phyloP scores from a whole-genome alignment of 2,113 vertebrate genomes.

The Oceanodroma tethys region DNA sequence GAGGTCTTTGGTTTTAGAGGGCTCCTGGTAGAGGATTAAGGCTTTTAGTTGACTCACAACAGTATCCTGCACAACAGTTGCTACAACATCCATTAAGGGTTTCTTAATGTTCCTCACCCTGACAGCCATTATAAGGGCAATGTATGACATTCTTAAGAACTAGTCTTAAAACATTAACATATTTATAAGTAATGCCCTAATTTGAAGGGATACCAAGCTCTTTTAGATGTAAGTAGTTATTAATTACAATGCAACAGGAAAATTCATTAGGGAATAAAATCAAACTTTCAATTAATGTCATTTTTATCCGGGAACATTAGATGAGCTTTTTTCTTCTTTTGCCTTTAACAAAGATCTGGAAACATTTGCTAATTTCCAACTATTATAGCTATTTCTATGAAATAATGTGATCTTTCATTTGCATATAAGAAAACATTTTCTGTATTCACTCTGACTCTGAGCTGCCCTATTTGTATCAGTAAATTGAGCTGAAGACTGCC shows the following conservation, averaged over 20 bases:
- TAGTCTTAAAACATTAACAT: background rate
- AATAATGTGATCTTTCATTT: constrained; percentile 30
- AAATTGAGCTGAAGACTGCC: constrained; percentile 18
- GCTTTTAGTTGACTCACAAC: background rate
- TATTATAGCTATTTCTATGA: constrained; percentile 10
- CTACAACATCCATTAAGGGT: background rate
- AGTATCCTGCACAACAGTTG: background rate
- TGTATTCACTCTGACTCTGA: constrained; percentile 29
- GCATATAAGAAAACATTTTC: constrained; percentile 44
- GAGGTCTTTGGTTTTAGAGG: background rate
- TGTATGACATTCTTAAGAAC: background rate
- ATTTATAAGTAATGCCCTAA: constrained; percentile 42
- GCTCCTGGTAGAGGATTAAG: background rate
- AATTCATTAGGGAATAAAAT: constrained; percentile 48
- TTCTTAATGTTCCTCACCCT: background rate
- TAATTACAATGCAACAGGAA: constrained; percentile 53
- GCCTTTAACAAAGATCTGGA: constrained; percentile 12
- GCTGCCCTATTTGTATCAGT: constrained; percentile 36
- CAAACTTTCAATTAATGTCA: constrained; percentile 57
- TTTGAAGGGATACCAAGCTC: constrained; percentile 14
- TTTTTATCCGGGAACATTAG: constrained; percentile 26
- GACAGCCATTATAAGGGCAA: background rate
- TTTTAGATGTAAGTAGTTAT: constrained; percentile 33
- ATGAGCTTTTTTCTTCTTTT: background rate
- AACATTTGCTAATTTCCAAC: constrained; percentile 44